Evolutionary conservation across 2,113 vertebrate species (phyloP).

Genomic region (Bos javanicus): DNA sequence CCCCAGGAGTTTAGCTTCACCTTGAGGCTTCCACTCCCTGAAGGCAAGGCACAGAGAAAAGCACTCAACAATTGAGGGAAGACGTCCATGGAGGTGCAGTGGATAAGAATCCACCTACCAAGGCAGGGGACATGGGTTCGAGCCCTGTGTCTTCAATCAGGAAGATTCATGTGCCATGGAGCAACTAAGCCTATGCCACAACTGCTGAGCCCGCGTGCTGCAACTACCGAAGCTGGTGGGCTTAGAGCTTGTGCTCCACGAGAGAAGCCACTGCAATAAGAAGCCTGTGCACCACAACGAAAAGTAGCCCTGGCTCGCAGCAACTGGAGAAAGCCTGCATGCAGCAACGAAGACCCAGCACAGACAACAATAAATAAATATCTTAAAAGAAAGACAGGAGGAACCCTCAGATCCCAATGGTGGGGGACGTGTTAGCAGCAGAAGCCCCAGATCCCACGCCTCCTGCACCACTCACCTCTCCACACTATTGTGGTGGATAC

Average conservation of each 20-base stretch:
- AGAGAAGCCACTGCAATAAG: background rate
- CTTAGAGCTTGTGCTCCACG: background rate
- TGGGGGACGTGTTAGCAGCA: fast-evolving
- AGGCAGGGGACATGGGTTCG: background rate
- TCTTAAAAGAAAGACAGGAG: background rate
- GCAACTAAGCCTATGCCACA: background rate
- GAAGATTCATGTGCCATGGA: background rate
- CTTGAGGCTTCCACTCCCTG: background rate
- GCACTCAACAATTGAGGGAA: background rate
- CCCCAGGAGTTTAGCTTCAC: background rate
- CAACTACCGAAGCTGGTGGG: background rate
- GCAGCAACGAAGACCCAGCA: background rate
- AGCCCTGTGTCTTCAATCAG: background rate
- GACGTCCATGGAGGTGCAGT: background rate
- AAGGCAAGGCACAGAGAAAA: background rate
- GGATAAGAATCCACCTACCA: background rate
- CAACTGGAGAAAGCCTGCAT: background rate
- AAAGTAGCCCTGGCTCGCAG: background rate
- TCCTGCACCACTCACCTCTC: conserved; percentile 84
- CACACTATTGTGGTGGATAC: conserved; percentile 92
- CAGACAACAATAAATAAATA: background rate
- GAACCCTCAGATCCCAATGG: too few relatives aligned
- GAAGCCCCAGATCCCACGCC: background rate
- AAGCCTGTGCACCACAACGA: background rate
- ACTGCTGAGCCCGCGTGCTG: background rate